Base-by-base conservation (phyloP, 2,113 vertebrate species). In the Arothron firmamentum region DNA sequence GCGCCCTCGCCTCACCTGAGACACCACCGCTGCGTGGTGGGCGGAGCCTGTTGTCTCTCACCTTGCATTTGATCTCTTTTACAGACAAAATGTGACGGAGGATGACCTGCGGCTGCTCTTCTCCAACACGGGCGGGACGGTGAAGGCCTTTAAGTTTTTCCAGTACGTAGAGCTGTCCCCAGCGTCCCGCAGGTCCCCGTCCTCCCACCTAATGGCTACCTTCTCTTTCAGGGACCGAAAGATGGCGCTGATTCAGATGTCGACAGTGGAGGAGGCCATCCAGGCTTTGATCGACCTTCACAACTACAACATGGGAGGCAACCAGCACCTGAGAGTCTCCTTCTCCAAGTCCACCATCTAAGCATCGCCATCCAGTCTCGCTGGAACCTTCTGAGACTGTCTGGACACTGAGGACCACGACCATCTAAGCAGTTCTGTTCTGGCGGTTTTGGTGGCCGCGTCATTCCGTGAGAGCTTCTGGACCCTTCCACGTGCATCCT, bases 71-170 rank as follows among this genome's bases (percentile, higher is more conserved):
- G 23, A 57, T 18, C 7, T 65, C 57, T 60, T 82, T 63, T 75
- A 58, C 85, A 98, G 96, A 78, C 94, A 94, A 75, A 94, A 94
- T 38, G 93, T 96, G 81, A 91, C 92, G 13, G 96, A 99, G 89
- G 96, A 99, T 19, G 94, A 97, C 84, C 92, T 99, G 60, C 90
- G 93, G 77, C 92, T 93, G 80, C 90, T 99, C 65, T 99, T 99
- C 88, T 93, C 93, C 78, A 99, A 98, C 80, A 93, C 94, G 72
- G 94, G 95, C 56, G 94, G 95, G 90, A 95, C 94, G 79, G 96
- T 98, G 85, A 98, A 97, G 90, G 96, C 95, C 9, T 98, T 99
- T 89, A 99, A 97, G 83, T 99, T 99, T 92, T 99, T 99, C 89
- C 96, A 97, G 96, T 99, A 94, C 85, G 96, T 92, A 82, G 17